phyloP scores from a whole-genome alignment of 1,140 invertebrate genomes.

The Nilaparvata lugens region DNA sequence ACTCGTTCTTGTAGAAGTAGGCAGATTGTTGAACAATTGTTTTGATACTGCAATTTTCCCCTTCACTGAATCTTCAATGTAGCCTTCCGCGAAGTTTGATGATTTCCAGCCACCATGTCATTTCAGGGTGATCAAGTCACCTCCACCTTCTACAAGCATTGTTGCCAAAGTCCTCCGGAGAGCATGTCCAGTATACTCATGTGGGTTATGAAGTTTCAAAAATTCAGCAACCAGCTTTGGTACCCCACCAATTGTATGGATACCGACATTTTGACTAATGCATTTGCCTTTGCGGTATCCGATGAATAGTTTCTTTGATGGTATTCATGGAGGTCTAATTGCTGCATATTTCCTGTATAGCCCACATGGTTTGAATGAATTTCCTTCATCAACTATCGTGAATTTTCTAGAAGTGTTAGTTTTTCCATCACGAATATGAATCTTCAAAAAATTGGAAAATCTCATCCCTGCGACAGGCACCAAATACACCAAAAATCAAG shows the following conservation, averaged over 20 bases:
- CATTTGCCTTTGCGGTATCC: constrained; percentile 5
- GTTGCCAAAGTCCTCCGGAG: constrained; percentile 7
- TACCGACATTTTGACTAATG: neutral
- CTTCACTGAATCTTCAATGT: constrained; percentile 1
- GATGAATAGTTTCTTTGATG: neutral
- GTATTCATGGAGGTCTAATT: too few species aligned
- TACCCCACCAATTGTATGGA: constrained; percentile 1
- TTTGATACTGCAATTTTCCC: neutral
- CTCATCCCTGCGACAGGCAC: neutral
- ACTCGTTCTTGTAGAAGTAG: too few species aligned
- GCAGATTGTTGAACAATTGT: too few species aligned
- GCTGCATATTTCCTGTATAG: too few species aligned
- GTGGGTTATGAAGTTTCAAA: neutral
- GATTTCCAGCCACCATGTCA: constrained; percentile 14
- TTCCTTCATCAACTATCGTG: neutral
- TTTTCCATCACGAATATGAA: neutral
- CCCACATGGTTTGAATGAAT: too few species aligned
- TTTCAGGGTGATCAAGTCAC: constrained; percentile 1
- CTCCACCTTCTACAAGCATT: constrained; percentile 9
- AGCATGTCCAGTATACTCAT: neutral
- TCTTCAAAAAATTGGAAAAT: neutral
- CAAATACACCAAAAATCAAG: constrained; percentile 2
- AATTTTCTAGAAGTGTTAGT: neutral
- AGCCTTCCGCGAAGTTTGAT: constrained; percentile 3
- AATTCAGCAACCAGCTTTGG: constrained; percentile 4